These are phyloP conservation scores for Cephalopholis sonnerati DNA, from an alignment of 2,113 vertebrate species.

Conservation along the genomic window DNA sequence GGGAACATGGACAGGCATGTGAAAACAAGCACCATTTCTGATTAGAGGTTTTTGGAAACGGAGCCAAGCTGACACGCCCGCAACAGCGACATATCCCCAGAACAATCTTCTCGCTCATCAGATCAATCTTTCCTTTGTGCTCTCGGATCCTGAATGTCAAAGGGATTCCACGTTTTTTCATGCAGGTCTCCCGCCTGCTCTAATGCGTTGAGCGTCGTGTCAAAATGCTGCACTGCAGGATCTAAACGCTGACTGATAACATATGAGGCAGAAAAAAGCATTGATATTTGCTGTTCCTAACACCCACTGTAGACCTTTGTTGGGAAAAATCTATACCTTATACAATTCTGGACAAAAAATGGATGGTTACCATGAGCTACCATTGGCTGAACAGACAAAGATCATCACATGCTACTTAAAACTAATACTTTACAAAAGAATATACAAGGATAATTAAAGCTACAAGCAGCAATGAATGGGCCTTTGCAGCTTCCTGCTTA, in stretches of 20 bases:
- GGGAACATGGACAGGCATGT: constrained; percentile 63
- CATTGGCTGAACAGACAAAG: constrained; percentile 20
- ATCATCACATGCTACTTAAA: background rate
- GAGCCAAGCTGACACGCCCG: constrained; percentile 32
- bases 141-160: constrained; percentile 44
- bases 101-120: constrained; percentile 40
- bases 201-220: constrained; percentile 4
- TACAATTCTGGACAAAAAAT: constrained; percentile 6
- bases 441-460: background rate
- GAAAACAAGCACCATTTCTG: constrained; percentile 68
- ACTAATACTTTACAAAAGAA: background rate
- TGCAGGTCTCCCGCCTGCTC: constrained; percentile 4
- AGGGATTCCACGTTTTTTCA: constrained; percentile 22
- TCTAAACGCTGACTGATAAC: constrained; percentile 1
- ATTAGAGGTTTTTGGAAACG: constrained; percentile 55
- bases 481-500: no score
- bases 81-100: constrained; percentile 7
- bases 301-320: background rate
- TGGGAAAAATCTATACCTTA: background rate
- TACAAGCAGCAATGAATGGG: no score
- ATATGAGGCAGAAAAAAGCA: background rate
- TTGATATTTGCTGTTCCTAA: constrained; percentile 5
- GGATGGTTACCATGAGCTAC: background rate
- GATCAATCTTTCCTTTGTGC: constrained; percentile 45
- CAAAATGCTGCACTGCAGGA: constrained; percentile 37